phyloP scores from a whole-genome alignment of 2,888 invertebrate genomes.

The Agrotis ipsilon region DNA sequence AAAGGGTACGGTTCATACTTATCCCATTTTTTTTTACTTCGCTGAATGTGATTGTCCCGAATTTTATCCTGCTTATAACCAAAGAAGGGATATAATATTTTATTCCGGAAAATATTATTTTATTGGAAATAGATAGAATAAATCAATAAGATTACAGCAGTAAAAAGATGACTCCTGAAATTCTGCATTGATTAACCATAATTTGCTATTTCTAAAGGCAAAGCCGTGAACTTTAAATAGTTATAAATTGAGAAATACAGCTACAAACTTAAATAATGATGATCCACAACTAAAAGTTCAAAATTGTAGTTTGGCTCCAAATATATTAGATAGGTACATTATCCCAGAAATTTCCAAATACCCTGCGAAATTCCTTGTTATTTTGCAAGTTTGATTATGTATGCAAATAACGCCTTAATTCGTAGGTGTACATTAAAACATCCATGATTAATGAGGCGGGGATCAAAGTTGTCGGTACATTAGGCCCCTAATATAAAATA shows the following conservation, averaged over 20 bases:
- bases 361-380: background rate
- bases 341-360: conserved; percentile 2
- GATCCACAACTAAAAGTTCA: too few relatives aligned
- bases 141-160: background rate
- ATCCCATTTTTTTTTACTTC: conserved; percentile 29
- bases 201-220: background rate
- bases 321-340: background rate
- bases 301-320: background rate
- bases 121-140: conserved; percentile 12
- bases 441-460: conserved; percentile 48
- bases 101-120: conserved; percentile 4
- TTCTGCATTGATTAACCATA: background rate
- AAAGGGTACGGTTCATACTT: conserved; percentile 50
- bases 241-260: too few relatives aligned
- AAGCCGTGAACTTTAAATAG: background rate
- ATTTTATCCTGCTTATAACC: conserved; percentile 53
- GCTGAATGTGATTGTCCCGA: conserved; percentile 53
- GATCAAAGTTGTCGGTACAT: conserved; percentile 47
- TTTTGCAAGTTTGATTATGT: conserved; percentile 22
- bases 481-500: conserved; percentile 20
- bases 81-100: conserved; percentile 29
- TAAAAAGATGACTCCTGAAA: conserved; percentile 1
- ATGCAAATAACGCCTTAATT: conserved; percentile 37
- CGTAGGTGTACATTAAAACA: conserved; percentile 44
- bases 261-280: background rate